Percentiles rank a stretch among this genome's conserved stretches.
Conservation (phyloP, 2,113 vertebrate genomes). For the Scytalopus superciliaris region DNA sequence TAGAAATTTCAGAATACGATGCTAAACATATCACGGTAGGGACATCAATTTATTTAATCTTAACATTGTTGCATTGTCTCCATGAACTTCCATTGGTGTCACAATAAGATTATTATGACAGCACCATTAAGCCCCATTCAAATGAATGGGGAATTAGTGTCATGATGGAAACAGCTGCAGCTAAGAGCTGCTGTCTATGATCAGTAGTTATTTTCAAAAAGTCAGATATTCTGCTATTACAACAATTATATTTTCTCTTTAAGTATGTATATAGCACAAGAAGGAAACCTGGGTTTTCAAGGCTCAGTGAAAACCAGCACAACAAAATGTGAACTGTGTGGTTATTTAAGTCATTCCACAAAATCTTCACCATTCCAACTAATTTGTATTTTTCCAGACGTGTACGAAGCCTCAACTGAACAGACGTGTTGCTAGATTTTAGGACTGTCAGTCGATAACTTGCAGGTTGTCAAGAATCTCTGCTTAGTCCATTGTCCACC, state of each 20-base stretch:
- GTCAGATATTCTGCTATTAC: conserved; percentile 49
- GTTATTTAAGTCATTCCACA: background rate
- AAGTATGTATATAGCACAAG: background rate
- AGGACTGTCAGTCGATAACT: background rate
- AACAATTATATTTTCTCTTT: conserved; percentile 31
- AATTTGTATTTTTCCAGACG: background rate
- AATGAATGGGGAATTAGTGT: conserved; percentile 69
- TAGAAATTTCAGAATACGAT: conserved; percentile 56
- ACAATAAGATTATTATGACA: conserved; percentile 70
- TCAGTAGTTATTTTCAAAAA: conserved; percentile 59
- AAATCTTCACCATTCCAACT: background rate
- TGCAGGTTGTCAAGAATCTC: background rate
- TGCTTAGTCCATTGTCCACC: background rate
- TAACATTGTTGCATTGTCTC: conserved; percentile 68
- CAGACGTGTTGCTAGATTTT: background rate
- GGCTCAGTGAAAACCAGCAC: background rate
- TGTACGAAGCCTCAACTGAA: background rate
- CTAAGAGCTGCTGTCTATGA: conserved; percentile 59
- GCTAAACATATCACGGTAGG: conserved; percentile 53
- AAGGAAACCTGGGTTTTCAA: background rate
- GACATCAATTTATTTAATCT: conserved; percentile 72
- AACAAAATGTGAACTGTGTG: accelerated
- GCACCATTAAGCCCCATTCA: conserved; percentile 63
- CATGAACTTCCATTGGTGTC: conserved; percentile 65
- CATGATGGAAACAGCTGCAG: conserved; percentile 66